A percentile compares a stretch with the other conserved stretches of the same genome.
phyloP scores from a whole-genome alignment of 1,140 invertebrate genomes.

The Reticulitermes speratus region DNA sequence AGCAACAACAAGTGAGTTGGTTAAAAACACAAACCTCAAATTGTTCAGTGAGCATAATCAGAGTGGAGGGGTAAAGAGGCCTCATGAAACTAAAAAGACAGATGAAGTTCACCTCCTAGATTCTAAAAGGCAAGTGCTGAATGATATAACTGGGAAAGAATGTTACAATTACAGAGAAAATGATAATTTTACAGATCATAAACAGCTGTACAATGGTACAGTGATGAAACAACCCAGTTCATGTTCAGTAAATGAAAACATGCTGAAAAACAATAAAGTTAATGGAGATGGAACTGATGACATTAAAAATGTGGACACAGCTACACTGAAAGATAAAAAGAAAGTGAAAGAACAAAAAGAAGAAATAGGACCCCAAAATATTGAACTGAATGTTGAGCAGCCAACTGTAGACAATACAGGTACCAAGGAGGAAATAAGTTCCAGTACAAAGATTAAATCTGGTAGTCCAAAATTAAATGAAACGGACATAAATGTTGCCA shows the following conservation, averaged over 20 bases:
- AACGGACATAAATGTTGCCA: not conserved
- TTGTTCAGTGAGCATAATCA: not conserved
- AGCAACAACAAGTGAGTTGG: not conserved
- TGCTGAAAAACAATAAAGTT: not conserved
- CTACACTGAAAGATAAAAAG: not conserved
- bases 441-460: not conserved
- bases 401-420: not conserved
- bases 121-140: not conserved
- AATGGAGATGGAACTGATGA: not conserved
- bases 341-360: not conserved
- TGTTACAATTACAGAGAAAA: not conserved
- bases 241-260: not conserved
- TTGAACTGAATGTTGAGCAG: not conserved
- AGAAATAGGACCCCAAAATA: not conserved
- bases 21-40: not conserved
- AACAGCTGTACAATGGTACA: not conserved
- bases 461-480: not conserved
- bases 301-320: not conserved
- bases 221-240: not conserved
- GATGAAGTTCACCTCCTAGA: not conserved
- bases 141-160: not conserved
- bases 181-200: not conserved
- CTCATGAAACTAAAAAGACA: not conserved
- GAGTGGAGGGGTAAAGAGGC: not conserved
- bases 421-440: not conserved